phyloP scores from a whole-genome alignment of 2,113 vertebrate species.

The Ornithorhynchus anatinus region DNA sequence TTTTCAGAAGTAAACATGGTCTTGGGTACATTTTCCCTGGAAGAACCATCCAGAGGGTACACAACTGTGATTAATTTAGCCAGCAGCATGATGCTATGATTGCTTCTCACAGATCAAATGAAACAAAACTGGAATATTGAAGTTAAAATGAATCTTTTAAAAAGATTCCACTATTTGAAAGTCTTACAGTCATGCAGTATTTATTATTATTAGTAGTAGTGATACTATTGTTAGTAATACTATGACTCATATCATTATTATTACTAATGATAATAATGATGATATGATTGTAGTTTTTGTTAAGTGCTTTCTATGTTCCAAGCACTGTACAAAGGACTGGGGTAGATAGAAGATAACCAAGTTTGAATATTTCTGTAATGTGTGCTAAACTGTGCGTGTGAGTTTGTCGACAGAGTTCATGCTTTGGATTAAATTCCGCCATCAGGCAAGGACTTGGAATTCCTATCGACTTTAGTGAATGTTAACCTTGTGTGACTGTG shows the following conservation, averaged over 20 bases:
- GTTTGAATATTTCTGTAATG: neutral
- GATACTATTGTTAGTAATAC: no score
- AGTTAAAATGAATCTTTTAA: conserved; percentile 26
- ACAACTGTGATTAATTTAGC: conserved; percentile 10
- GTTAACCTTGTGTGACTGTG: neutral
- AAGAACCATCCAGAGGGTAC: neutral
- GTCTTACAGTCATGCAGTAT: conserved; percentile 30
- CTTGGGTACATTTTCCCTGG: conserved; percentile 1
- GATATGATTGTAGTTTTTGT: no score
- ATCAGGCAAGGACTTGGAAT: neutral
- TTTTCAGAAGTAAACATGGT: conserved; percentile 8
- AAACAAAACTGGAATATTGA: conserved; percentile 8
- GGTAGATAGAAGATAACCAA: neutral
- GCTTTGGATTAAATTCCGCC: neutral
- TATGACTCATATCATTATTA: no score
- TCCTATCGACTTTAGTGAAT: neutral
- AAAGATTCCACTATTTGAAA: conserved; percentile 12
- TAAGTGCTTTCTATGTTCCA: no score
- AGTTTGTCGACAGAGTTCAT: neutral
- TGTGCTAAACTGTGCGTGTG: neutral
- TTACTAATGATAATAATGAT: no score
- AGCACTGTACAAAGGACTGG: no score
- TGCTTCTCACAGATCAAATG: neutral
- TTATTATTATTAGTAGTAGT: no score
- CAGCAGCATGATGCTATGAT: conserved; percentile 6